A percentile compares a stretch with the other conserved stretches of the same genome.
Conservation (phyloP, 2,113 vertebrate species). For the Mormyrus lacerda region DNA sequence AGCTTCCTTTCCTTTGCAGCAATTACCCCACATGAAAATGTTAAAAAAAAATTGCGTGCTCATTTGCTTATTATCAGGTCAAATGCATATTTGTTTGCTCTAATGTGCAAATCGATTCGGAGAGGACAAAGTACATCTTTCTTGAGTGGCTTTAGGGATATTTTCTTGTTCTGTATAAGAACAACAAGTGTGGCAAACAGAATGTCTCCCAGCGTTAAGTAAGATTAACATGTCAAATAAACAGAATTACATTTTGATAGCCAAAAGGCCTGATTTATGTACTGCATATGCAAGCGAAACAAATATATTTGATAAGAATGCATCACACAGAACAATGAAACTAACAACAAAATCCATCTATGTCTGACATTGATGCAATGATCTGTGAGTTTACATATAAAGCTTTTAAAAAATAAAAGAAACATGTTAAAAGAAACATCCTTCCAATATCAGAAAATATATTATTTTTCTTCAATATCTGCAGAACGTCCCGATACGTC, state of each 20-base stretch:
- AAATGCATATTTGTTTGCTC: not conserved
- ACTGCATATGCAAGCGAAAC: not conserved
- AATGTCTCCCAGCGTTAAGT: not conserved
- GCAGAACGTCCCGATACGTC: no score
- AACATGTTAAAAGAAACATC: no score
- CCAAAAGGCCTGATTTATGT: slow-evolving; percentile 10
- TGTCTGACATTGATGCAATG: not conserved
- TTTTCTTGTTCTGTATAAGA: not conserved
- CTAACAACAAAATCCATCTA: not conserved
- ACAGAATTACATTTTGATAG: not conserved
- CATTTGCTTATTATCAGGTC: slow-evolving; percentile 20
- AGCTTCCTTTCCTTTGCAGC: not conserved
- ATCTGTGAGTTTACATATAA: not conserved
- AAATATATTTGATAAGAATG: not conserved
- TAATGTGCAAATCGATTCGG: slow-evolving; percentile 1
- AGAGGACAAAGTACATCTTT: not conserved
- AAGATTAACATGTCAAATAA: not conserved
- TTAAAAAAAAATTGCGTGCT: not conserved
- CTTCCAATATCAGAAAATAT: not conserved
- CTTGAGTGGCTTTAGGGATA: not conserved
- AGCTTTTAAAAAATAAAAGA: not conserved
- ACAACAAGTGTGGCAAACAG: not conserved
- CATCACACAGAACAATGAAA: not conserved
- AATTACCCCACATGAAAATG: not conserved
- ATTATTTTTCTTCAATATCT: not conserved